These are phyloP conservation scores for Podarcis cretensis DNA, from an alignment of 2,113 vertebrate genomes.

Conservation along the genomic window DNA sequence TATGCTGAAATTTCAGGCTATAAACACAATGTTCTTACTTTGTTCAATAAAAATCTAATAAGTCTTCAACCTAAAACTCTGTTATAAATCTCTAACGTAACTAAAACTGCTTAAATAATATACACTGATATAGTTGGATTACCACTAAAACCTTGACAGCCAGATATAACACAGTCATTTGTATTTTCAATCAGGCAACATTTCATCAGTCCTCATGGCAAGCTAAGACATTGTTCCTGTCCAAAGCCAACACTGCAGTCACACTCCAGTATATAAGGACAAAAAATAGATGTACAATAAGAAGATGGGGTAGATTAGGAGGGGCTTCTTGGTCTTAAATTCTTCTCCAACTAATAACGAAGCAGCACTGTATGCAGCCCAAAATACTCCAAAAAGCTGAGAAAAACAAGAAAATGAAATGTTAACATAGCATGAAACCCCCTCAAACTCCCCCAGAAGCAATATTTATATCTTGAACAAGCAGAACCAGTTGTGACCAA, in stretches of 20 bases:
- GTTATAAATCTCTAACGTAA: conserved; percentile 79
- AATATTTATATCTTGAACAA: not conserved
- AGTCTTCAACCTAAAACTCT: conserved; percentile 79
- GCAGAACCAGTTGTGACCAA: not conserved
- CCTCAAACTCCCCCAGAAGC: not conserved
- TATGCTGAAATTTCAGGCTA: conserved; percentile 69
- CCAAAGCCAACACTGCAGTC: conserved; percentile 72
- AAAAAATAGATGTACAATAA: conserved; percentile 99
- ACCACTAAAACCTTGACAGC: conserved; percentile 62
- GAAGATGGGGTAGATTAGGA: conserved; percentile 98
- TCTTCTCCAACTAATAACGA: conserved; percentile 97
- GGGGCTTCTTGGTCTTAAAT: conserved; percentile 99
- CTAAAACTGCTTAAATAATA: conserved; percentile 83
- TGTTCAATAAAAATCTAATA: conserved; percentile 77
- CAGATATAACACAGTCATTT: conserved; percentile 70
- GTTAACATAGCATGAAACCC: conserved; percentile 52
- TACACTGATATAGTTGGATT: conserved; percentile 74
- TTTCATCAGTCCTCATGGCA: conserved; percentile 61
- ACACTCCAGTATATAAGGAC: conserved; percentile 98
- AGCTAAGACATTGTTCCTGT: conserved; percentile 65
- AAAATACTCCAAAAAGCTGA: conserved; percentile 97
- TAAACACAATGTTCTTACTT: conserved; percentile 71
- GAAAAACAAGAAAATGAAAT: conserved; percentile 61
- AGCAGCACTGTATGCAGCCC: conserved; percentile 98
- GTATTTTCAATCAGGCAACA: conserved; percentile 49